Conservation (phyloP, 2,797 vertebrate genomes). For the Eulemur coronatus region DNA sequence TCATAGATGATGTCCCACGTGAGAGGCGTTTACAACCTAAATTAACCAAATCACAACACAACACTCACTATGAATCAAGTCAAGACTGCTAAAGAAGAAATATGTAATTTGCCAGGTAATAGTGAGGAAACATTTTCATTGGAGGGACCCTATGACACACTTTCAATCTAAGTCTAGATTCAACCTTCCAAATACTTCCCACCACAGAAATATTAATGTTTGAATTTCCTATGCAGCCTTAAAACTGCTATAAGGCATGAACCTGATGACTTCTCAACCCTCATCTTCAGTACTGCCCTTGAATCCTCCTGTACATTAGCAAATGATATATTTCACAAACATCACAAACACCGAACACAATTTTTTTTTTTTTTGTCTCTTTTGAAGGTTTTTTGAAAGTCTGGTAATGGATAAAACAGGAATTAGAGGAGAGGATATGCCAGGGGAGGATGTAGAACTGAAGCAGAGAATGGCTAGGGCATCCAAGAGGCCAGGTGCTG, state of each 20-base stretch:
- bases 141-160: background rate
- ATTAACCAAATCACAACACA: background rate
- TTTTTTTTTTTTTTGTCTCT: background rate
- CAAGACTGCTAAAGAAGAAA: background rate
- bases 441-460: background rate
- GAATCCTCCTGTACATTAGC: background rate
- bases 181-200: background rate
- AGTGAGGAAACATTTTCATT: background rate
- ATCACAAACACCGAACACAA: background rate
- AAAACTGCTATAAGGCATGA: background rate
- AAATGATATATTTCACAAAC: background rate
- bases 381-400: background rate
- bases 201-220: background rate
- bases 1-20: background rate
- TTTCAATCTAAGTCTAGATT: background rate
- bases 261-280: background rate
- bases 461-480: background rate
- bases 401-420: background rate
- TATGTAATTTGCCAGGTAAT: background rate
- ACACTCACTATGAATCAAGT: background rate
- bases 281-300: background rate
- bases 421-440: background rate
- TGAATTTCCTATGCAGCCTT: background rate
- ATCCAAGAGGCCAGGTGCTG: accelerated
- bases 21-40: background rate